Base-by-base conservation (phyloP, 2,888 invertebrate genomes). In the Ichneumon xanthorius region DNA sequence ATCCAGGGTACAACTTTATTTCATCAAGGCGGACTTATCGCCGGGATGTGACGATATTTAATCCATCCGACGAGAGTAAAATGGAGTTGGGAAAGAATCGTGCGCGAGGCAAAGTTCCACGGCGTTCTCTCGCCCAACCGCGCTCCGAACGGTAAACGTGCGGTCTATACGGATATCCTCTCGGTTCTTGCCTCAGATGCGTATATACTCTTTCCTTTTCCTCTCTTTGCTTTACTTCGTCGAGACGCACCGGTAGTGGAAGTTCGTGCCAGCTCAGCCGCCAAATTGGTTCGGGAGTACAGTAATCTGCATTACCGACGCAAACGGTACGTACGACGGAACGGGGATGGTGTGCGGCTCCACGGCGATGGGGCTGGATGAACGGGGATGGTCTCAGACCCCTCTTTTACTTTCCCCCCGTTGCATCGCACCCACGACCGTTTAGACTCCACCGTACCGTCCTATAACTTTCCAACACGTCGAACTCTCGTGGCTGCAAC, bases 251-350 rank as follows among this genome's bases (percentile, higher is more conserved):
- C 9, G 65, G 79, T 80, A 53, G 86, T 33, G 71, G 79, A 86
- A 86, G 71, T 86, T 85, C 30, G 85, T 84, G 82, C 81, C 71
- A 86, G 84, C 86, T 87, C 86, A 87, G 79, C 82, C 80, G 78
- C 83, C 73, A 84, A 86, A 87, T 87, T 85, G 85, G 84, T 87
- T 87, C 82, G 75, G 78, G 86, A 84, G 85, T 77, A 85, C 81
- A 78, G 85, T 86, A 87, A 87, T 87, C 86, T 87, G 80, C 87
- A 87, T 87, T 87, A 87, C 84, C 73, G 72, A 77, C 80, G 82
- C 77, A 82, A 82, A 82, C 82, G 82, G 53, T 76, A 76, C 65
- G 65, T 65, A 19, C 40, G 40, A 67, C 11, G 37, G 19, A 16
- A 26, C 30, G 26, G 50, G 30, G 33, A n/a, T 0, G 9, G n/a